A percentile compares a stretch with the other conserved stretches of the same genome.
Conservation (phyloP, 2,797 vertebrate species). For the Garrulus glandarius region DNA sequence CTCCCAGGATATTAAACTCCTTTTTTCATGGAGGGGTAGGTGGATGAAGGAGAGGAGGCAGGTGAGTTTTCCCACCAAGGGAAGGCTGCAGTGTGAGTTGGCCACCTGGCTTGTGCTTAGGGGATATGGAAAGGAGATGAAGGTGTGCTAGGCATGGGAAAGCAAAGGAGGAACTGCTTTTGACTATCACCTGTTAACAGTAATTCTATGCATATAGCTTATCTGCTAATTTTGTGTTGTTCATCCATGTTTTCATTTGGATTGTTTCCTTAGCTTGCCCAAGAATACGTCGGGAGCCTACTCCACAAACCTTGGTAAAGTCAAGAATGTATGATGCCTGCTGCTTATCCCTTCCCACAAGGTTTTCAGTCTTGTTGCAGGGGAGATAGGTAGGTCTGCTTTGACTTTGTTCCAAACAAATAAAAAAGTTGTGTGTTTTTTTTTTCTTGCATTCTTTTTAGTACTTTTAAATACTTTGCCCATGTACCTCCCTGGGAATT, state of each 20-base stretch:
- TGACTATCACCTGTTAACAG: background rate
- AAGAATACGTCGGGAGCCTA: background rate
- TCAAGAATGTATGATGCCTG: background rate
- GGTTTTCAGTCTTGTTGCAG: background rate
- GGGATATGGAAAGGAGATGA: background rate
- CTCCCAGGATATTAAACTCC: background rate
- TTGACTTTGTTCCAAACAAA: background rate
- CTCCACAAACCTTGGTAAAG: background rate
- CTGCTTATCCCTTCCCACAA: background rate
- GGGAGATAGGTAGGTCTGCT: background rate
- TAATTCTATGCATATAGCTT: background rate
- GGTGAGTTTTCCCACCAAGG: background rate
- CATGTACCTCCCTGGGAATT: background rate
- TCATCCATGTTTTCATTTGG: background rate
- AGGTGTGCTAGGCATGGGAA: background rate
- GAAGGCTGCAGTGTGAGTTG: background rate
- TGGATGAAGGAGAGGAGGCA: background rate
- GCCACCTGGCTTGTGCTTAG: background rate
- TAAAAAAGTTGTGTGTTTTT: fast-evolving
- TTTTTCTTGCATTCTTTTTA: background rate
- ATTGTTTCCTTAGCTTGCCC: background rate
- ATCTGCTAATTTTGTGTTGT: background rate
- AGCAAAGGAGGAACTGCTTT: background rate
- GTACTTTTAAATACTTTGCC: background rate
- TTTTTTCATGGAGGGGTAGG: background rate